A percentile compares a stretch with the other conserved stretches of the same genome.
These are phyloP conservation scores for Alethe diademata DNA, from an alignment of 2,113 vertebrate genomes.

Conservation along the genomic window DNA sequence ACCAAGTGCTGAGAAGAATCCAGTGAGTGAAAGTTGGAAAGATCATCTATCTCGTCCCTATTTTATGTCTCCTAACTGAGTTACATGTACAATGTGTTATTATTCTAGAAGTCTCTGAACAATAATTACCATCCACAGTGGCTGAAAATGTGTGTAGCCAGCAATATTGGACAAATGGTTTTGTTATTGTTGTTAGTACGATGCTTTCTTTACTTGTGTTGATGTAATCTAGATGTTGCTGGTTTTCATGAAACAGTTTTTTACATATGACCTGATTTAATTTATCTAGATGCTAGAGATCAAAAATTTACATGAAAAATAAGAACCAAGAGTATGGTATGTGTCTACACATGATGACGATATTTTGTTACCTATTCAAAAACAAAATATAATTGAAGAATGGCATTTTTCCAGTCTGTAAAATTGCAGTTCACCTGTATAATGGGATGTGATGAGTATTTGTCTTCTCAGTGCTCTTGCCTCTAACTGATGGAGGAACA, in stretches of 20 bases:
- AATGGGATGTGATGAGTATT: not conserved
- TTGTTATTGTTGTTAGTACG: not conserved
- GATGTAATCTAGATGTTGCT: not conserved
- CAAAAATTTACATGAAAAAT: not conserved
- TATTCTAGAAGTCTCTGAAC: conserved; percentile 43
- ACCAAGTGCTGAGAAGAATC: not conserved
- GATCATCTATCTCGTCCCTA: not conserved
- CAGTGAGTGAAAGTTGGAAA: conserved; percentile 34
- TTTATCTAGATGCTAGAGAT: not conserved
- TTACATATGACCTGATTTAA: not conserved
- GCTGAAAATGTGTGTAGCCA: not conserved
- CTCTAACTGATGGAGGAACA: not conserved
- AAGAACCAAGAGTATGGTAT: not conserved
- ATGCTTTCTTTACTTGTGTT: not conserved
- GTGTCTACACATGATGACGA: not conserved
- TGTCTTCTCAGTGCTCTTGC: not conserved
- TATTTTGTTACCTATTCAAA: not conserved
- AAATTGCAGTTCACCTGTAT: not conserved
- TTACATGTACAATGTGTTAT: not conserved
- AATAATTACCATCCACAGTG: not conserved
- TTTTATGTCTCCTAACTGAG: conserved; percentile 24
- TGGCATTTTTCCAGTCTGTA: not conserved
- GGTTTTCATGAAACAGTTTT: not conserved
- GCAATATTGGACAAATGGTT: not conserved
- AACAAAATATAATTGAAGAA: not conserved